Conservation (phyloP, 2,113 vertebrate genomes). For the Xenopus tropicalis region DNA sequence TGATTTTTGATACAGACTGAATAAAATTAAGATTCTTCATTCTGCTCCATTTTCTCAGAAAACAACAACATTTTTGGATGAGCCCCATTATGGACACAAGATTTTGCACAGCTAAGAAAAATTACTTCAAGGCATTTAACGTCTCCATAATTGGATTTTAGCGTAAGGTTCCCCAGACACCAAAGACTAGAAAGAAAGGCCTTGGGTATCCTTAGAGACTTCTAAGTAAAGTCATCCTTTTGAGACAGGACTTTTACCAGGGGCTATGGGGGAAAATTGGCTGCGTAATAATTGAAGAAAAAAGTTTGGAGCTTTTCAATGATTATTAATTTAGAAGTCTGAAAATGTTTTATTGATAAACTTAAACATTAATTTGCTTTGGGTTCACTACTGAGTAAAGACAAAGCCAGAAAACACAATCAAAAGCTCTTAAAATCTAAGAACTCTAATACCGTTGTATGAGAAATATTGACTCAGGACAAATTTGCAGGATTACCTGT, state of each 20-base stretch:
- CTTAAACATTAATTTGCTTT: slow-evolving; percentile 63
- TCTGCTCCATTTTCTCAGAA: no score
- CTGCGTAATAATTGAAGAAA: slow-evolving; percentile 53
- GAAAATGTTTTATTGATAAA: slow-evolving; percentile 70
- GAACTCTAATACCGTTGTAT: no score
- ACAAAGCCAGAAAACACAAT: slow-evolving; percentile 50
- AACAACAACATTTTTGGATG: slow-evolving; percentile 10
- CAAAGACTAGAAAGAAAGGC: slow-evolving; percentile 44
- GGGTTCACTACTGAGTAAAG: slow-evolving; percentile 35
- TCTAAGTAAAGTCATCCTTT: slow-evolving; percentile 25
- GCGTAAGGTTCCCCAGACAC: slow-evolving; percentile 45
- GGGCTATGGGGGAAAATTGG: slow-evolving; percentile 32
- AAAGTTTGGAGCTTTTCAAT: slow-evolving; percentile 43
- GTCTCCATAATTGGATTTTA: slow-evolving; percentile 53
- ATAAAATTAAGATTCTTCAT: no score
- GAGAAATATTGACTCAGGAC: no score
- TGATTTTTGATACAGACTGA: no score
- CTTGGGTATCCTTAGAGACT: slow-evolving; percentile 50
- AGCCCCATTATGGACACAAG: neutral
- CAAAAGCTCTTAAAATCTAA: slow-evolving; percentile 41
- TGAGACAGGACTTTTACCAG: no score
- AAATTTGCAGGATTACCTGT: no score
- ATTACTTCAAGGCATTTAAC: slow-evolving; percentile 57
- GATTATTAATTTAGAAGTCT: slow-evolving; percentile 67
- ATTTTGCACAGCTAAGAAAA: slow-evolving; percentile 39